These are phyloP conservation scores for Betta splendens DNA, from an alignment of 2,797 vertebrate species.

Conservation along the genomic window DNA sequence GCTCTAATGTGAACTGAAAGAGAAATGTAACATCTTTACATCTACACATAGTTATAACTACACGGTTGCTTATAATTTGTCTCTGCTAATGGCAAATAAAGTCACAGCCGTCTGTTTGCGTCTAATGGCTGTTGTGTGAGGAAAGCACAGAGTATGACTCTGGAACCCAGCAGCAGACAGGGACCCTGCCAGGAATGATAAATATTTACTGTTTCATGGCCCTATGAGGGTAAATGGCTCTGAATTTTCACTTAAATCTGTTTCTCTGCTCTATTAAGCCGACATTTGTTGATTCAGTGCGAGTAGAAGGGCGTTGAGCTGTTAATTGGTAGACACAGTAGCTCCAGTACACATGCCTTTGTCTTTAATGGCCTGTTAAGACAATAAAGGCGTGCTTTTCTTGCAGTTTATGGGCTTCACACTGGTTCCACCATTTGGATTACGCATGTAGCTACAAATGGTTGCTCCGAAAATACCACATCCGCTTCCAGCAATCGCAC, in stretches of 20 bases:
- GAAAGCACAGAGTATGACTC: neutral
- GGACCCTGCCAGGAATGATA: neutral
- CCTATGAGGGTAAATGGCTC: neutral
- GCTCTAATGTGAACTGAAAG: neutral
- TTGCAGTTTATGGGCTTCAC: conserved; percentile 15
- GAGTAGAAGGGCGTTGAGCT: neutral
- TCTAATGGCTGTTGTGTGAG: neutral
- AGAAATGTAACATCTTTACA: neutral
- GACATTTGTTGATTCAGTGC: neutral
- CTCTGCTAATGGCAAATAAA: neutral
- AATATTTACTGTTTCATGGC: neutral
- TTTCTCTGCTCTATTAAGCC: neutral
- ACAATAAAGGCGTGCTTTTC: conserved; percentile 15
- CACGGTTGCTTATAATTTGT: neutral
- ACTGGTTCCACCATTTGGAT: conserved; percentile 5
- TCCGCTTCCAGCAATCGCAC: conserved; percentile 2
- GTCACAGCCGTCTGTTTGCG: neutral
- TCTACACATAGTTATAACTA: neutral
- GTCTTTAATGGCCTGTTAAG: conserved; percentile 8
- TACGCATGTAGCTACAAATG: neutral
- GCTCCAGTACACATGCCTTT: neutral
- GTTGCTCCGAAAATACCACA: conserved; percentile 6
- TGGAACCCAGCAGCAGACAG: neutral
- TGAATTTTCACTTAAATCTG: neutral
- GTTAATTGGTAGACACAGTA: conserved; percentile 2